These are phyloP conservation scores for Sinotaia quadrata DNA, from an alignment of 2,888 invertebrate genomes.

Conservation along the genomic window DNA sequence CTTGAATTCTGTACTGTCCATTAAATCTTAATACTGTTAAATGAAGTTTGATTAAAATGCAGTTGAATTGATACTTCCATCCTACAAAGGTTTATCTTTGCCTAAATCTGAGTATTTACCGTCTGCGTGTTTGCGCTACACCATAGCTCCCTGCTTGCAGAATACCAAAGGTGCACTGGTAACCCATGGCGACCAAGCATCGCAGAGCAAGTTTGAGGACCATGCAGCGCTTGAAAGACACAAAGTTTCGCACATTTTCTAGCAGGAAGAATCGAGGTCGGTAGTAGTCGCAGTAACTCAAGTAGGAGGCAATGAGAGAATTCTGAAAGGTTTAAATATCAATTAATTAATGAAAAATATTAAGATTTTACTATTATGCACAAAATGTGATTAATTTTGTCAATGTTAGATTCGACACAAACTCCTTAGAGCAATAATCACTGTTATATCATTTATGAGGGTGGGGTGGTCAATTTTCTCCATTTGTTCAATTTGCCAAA, in stretches of 20 bases:
- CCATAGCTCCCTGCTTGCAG: slow-evolving; percentile 90
- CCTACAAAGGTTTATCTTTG: too few relatives aligned
- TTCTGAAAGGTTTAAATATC: slow-evolving; percentile 78
- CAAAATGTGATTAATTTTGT: too few relatives aligned
- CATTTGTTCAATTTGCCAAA: too few relatives aligned
- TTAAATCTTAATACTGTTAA: too few relatives aligned
- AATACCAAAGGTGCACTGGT: slow-evolving; percentile 89
- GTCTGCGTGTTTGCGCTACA: slow-evolving; percentile 84
- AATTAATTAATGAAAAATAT: slow-evolving; percentile 18
- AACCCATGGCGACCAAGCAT: slow-evolving; percentile 86
- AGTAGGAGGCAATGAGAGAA: slow-evolving; percentile 85
- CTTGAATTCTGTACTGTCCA: too few relatives aligned
- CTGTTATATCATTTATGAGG: too few relatives aligned
- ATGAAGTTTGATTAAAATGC: too few relatives aligned
- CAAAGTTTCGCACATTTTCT: slow-evolving; percentile 90
- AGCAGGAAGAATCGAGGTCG: slow-evolving; percentile 86
- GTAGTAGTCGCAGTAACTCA: slow-evolving; percentile 89
- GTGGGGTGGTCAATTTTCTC: too few relatives aligned
- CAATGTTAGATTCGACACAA: too few relatives aligned
- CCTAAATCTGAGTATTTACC: slow-evolving; percentile 71
- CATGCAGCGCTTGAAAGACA: slow-evolving; percentile 85
- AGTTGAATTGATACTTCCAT: too few relatives aligned
- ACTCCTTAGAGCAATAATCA: too few relatives aligned
- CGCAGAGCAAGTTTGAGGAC: slow-evolving; percentile 85
- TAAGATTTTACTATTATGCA: neutral